These are phyloP conservation scores for Magallana ariakensis DNA, from an alignment of 1,140 invertebrate species.

Conservation along the genomic window DNA sequence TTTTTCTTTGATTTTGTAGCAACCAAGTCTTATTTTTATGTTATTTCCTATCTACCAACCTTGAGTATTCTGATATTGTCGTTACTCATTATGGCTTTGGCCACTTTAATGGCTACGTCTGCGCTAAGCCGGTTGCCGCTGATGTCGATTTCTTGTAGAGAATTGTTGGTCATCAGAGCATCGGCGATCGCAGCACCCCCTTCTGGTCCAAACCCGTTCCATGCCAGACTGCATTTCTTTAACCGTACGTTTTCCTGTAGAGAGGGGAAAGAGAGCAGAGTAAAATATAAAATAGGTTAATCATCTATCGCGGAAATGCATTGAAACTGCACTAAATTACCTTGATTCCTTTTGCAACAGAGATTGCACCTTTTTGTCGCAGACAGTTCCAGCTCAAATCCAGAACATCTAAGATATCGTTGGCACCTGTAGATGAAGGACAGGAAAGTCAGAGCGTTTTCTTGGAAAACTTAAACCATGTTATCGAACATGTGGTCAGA, in stretches of 20 bases:
- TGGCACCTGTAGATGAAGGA: constrained; percentile 67
- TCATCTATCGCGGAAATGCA: too few species aligned
- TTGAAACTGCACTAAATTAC: constrained; percentile 52
- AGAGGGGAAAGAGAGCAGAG: neutral
- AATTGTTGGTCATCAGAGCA: constrained; percentile 73
- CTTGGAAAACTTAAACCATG: too few species aligned
- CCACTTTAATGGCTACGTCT: constrained; percentile 71
- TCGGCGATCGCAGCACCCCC: constrained; percentile 77
- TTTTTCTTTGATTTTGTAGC: neutral
- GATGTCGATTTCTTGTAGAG: constrained; percentile 76
- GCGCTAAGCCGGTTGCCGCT: constrained; percentile 76
- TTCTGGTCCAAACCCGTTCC: constrained; percentile 78
- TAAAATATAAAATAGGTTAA: too few species aligned
- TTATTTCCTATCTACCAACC: constrained; percentile 56
- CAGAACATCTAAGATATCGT: constrained; percentile 77
- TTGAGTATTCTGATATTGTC: constrained; percentile 75
- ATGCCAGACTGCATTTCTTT: constrained; percentile 76
- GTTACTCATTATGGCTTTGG: constrained; percentile 75
- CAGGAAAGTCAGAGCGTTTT: neutral
- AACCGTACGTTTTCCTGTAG: constrained; percentile 78
- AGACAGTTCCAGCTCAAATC: constrained; percentile 79
- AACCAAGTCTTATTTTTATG: neutral
- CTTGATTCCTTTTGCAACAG: constrained; percentile 77
- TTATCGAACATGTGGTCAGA: too few species aligned
- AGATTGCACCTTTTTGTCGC: constrained; percentile 73